These are phyloP conservation scores for Sinohyriopsis cumingii DNA, from an alignment of 2,888 invertebrate species.

Conservation along the genomic window DNA sequence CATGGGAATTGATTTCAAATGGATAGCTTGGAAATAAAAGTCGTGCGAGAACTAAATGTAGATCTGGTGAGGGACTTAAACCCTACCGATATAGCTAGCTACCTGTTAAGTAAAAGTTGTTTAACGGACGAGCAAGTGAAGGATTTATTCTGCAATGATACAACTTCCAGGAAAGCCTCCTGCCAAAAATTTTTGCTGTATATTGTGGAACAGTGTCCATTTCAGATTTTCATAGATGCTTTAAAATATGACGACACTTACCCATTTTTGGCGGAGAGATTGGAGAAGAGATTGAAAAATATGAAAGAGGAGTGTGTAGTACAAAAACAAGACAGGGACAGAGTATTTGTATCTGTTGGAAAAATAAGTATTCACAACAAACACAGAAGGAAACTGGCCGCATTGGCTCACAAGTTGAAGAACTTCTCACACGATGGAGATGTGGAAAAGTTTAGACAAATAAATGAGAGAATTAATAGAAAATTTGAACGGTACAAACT, in stretches of 20 bases:
- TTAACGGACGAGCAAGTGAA: constrained; percentile 5
- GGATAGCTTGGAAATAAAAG: constrained; percentile 18
- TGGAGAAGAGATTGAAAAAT: constrained; percentile 5
- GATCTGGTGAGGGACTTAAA: constrained; percentile 12
- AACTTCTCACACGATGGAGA: constrained; percentile 22
- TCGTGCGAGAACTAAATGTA: constrained; percentile 7
- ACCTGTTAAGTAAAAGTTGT: constrained; percentile 12
- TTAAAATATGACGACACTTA: constrained; percentile 15
- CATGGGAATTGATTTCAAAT: constrained; percentile 1
- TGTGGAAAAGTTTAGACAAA: constrained; percentile 6
- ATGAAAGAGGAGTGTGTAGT: not conserved
- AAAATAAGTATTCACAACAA: constrained; percentile 14
- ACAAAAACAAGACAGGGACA: not conserved
- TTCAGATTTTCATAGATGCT: constrained; percentile 13
- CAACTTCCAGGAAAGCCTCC: not conserved
- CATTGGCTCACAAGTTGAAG: constrained; percentile 22
- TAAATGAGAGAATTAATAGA: constrained; percentile 7
- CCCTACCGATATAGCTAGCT: constrained; percentile 10
- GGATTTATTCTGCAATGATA: constrained; percentile 8
- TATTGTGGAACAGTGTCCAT: constrained; percentile 8
- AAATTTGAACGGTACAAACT: constrained; percentile 18
- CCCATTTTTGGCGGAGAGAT: constrained; percentile 15
- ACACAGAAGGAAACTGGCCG: constrained; percentile 7
- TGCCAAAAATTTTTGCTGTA: constrained; percentile 13
- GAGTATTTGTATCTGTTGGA: constrained; percentile 14